phyloP scores from a whole-genome alignment of 2,888 invertebrate genomes.

The Andrena camellia region DNA sequence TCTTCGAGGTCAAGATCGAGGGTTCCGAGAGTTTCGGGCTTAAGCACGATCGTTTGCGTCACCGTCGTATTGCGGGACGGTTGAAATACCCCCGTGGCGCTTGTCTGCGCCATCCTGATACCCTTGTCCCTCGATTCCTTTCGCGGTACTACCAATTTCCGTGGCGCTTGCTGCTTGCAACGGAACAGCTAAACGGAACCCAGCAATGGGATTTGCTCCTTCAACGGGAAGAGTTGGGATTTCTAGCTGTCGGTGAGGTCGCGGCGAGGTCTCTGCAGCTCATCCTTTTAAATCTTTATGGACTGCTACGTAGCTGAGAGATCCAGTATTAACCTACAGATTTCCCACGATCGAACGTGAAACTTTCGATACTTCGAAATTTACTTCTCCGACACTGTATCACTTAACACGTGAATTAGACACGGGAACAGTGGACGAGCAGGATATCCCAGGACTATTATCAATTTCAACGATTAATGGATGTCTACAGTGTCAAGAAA shows the following conservation, averaged over 20 bases:
- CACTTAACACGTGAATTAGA: background rate
- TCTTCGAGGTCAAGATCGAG: conserved; percentile 76
- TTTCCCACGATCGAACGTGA: no score
- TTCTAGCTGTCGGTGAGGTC: background rate
- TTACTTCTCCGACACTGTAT: no score
- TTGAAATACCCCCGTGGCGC: conserved; percentile 41
- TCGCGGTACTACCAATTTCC: conserved; percentile 30
- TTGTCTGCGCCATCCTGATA: background rate
- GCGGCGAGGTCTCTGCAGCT: no score
- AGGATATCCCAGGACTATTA: background rate
- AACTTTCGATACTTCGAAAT: no score
- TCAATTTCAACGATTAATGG: background rate
- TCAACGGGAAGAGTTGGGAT: background rate
- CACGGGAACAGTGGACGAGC: background rate
- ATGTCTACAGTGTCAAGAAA: background rate
- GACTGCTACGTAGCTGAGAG: no score
- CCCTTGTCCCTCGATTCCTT: background rate
- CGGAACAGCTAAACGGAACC: background rate
- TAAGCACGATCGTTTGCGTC: conserved; percentile 75
- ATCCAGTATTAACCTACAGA: no score
- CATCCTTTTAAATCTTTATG: no score
- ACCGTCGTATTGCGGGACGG: conserved; percentile 54
- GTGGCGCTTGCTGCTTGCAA: background rate
- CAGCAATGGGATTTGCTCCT: background rate
- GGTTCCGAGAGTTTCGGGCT: conserved; percentile 68